Percentiles rank a stretch among this genome's conserved stretches.
Conservation (phyloP, 2,888 invertebrate genomes). For the Tipula unca region DNA sequence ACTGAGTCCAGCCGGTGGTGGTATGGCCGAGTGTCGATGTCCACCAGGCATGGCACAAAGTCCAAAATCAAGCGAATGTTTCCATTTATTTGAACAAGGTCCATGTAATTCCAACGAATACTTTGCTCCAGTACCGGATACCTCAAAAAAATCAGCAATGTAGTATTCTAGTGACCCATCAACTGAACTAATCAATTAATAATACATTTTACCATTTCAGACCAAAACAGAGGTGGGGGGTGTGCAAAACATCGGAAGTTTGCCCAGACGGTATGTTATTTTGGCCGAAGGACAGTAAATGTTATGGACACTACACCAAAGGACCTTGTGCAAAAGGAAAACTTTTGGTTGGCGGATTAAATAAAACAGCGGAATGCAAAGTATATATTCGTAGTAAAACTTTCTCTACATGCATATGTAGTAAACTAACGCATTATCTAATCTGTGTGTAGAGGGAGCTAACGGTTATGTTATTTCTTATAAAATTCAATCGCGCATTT, state of each 20-base stretch:
- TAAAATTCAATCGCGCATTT: background rate
- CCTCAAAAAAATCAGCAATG: conserved; percentile 28
- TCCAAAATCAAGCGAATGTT: conserved; percentile 58
- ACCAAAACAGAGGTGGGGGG: conserved; percentile 56
- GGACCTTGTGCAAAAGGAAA: conserved; percentile 73
- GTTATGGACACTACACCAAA: conserved; percentile 59
- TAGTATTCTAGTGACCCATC: conserved; percentile 14
- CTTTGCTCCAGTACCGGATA: conserved; percentile 58
- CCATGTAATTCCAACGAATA: conserved; percentile 66
- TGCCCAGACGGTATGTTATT: conserved; percentile 59
- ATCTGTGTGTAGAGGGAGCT: background rate
- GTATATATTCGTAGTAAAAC: conserved; percentile 31
- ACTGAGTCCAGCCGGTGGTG: conserved; percentile 51
- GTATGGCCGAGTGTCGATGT: conserved; percentile 67
- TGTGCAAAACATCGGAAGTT: conserved; percentile 56
- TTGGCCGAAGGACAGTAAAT: conserved; percentile 69
- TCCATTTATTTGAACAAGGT: conserved; percentile 63
- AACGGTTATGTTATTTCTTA: background rate
- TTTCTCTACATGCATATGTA: conserved; percentile 25
- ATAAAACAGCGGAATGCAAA: conserved; percentile 58
- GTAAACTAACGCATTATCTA: background rate
- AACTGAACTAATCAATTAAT: background rate
- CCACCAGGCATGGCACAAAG: conserved; percentile 71
- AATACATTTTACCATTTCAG: conserved; percentile 44
- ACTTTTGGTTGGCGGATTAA: conserved; percentile 50